These are phyloP conservation scores for Ditylenchus weischeri DNA, from an alignment of 2,888 invertebrate species.

Conservation along the genomic window DNA sequence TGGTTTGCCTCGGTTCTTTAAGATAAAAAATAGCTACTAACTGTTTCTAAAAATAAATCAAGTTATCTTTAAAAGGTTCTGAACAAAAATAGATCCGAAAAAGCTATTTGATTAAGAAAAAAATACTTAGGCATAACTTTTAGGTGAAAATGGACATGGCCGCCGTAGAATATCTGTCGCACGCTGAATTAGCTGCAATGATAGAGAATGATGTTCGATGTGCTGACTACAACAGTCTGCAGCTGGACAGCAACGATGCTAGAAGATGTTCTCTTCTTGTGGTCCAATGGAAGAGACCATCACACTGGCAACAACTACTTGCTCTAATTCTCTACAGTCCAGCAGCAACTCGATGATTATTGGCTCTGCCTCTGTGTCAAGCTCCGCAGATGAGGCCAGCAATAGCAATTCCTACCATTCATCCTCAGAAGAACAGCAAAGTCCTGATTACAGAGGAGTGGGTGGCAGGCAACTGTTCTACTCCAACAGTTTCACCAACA, in stretches of 20 bases:
- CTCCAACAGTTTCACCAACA: background rate
- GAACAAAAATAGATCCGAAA: too few species aligned
- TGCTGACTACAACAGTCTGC: conserved; percentile 28
- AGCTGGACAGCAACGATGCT: too few species aligned
- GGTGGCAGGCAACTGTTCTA: background rate
- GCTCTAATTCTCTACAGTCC: background rate
- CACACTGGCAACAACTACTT: too few species aligned
- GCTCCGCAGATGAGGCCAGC: background rate
- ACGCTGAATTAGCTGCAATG: conserved; percentile 41
- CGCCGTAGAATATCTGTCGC: conserved; percentile 48
- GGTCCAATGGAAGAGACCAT: too few species aligned
- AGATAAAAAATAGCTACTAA: too few species aligned
- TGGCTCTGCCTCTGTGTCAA: background rate
- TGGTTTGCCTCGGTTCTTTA: too few species aligned
- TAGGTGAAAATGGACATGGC: conserved; percentile 56
- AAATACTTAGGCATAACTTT: background rate
- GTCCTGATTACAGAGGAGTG: background rate
- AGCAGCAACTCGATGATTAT: background rate
- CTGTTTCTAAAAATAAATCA: too few species aligned
- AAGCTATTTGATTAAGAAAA: too few species aligned
- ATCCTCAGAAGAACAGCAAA: background rate
- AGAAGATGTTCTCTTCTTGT: too few species aligned
- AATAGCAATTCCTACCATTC: conserved; percentile 1
- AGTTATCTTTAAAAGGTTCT: too few species aligned
- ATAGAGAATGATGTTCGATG: conserved; percentile 47